A percentile compares a stretch with the other conserved stretches of the same genome.
Evolutionary conservation across 30 jellyfish, hydroid and myxozoan genomes (phyloP).

Genomic region (Aurelia aurita): DNA sequence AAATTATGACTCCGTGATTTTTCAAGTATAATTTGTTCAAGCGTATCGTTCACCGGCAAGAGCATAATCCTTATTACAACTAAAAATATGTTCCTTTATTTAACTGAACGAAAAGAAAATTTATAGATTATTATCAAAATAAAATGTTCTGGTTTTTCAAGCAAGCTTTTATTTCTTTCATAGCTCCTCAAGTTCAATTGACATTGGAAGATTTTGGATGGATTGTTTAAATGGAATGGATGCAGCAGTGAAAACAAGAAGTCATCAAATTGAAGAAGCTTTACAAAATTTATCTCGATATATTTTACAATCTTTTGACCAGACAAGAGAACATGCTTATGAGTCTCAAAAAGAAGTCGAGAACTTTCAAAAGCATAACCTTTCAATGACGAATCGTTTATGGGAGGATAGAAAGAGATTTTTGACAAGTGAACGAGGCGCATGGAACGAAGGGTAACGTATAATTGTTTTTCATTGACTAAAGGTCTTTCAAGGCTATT

Average conservation of each 20-base stretch:
- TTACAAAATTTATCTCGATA: constrained; percentile 75
- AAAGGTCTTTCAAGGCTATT: neutral
- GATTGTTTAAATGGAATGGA: constrained; percentile 80
- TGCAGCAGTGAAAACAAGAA: constrained; percentile 57
- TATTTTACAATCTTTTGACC: constrained; percentile 72
- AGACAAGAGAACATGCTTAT: constrained; percentile 65
- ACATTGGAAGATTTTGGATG: constrained; percentile 92
- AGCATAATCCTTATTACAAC: too few relatives aligned
- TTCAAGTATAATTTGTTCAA: too few relatives aligned
- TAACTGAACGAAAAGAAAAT: neutral
- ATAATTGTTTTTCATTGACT: neutral
- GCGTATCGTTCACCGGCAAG: too few relatives aligned
- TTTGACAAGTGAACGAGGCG: constrained; percentile 87
- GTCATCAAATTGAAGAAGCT: constrained; percentile 60
- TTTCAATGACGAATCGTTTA: constrained; percentile 61
- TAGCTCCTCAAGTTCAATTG: constrained; percentile 55
- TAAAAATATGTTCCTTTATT: too few relatives aligned
- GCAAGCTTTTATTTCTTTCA: neutral
- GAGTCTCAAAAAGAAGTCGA: constrained; percentile 48
- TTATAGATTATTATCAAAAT: too few relatives aligned
- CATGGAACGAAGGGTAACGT: constrained; percentile 83
- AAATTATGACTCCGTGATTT: too few relatives aligned
- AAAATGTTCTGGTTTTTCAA: too few relatives aligned
- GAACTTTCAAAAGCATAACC: constrained; percentile 45
- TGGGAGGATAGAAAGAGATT: constrained; percentile 87